Evolutionary conservation across 2,888 invertebrate genomes (phyloP).

Genomic region (Mythimna loreyi): DNA sequence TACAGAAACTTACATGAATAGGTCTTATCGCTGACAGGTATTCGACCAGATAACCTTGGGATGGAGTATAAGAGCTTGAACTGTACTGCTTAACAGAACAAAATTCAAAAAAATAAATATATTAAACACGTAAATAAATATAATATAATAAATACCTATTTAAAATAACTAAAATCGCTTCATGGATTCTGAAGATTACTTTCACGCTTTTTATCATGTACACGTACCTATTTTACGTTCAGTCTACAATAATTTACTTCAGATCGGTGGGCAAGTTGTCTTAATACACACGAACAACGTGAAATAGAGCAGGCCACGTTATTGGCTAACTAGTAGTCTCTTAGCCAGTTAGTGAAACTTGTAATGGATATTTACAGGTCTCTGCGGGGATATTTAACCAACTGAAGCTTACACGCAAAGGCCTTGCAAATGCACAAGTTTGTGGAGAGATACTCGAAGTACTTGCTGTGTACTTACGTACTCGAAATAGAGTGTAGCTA

Average conservation of each 20-base stretch:
- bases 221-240: too few species aligned
- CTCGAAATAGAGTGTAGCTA: neutral
- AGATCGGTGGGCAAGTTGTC: constrained; percentile 18
- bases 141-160: too few species aligned
- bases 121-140: too few species aligned
- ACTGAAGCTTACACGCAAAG: constrained; percentile 51
- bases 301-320: constrained; percentile 52
- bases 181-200: too few species aligned
- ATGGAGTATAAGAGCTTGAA: too few species aligned
- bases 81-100: too few species aligned
- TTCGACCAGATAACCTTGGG: too few species aligned
- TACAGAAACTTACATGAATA: too few species aligned
- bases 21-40: too few species aligned
- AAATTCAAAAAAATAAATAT: too few species aligned
- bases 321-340: constrained; percentile 62
- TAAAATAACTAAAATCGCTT: too few species aligned
- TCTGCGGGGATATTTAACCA: constrained; percentile 72
- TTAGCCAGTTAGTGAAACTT: constrained; percentile 72
- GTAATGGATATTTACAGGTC: constrained; percentile 76
- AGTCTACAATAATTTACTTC: constrained; percentile 17
- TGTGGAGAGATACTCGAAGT: constrained; percentile 23
- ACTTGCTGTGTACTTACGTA: neutral
- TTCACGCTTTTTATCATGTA: too few species aligned
- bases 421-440: constrained; percentile 49
- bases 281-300: constrained; percentile 41